Percentiles rank a stretch among this genome's conserved stretches.
These are phyloP conservation scores for Progne subis DNA, from an alignment of 2,113 vertebrate genomes.

Conservation along the genomic window DNA sequence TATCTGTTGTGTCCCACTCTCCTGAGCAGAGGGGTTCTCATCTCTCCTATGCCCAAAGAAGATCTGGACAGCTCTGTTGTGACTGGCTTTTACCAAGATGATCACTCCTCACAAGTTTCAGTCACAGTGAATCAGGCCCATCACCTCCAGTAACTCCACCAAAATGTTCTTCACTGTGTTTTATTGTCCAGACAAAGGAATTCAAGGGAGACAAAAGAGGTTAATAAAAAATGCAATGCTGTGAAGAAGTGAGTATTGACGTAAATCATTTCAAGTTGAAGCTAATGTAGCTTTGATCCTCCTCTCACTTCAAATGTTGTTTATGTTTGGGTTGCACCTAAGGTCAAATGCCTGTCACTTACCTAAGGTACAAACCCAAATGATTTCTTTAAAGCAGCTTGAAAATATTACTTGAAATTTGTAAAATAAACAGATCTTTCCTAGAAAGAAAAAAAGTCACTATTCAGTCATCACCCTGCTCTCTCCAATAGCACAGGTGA, in stretches of 20 bases:
- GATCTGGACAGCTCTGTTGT: neutral
- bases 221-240: neutral
- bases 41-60: neutral
- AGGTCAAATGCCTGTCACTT: neutral
- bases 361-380: neutral
- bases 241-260: neutral
- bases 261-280: neutral
- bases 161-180: neutral
- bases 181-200: neutral
- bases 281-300: neutral
- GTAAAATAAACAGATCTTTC: neutral
- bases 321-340: neutral
- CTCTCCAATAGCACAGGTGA: neutral
- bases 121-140: neutral
- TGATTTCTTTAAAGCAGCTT: neutral
- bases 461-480: neutral
- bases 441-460: neutral
- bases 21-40: neutral
- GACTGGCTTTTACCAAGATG: neutral
- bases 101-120: neutral
- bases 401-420: neutral
- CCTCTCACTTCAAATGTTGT: neutral
- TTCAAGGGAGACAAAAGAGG: neutral
- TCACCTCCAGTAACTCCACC: neutral
- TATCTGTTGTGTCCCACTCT: neutral